A percentile compares a stretch with the other conserved stretches of the same genome.
Conservation (phyloP, 2,888 invertebrate species). For the Strigamia transsilvanica region DNA sequence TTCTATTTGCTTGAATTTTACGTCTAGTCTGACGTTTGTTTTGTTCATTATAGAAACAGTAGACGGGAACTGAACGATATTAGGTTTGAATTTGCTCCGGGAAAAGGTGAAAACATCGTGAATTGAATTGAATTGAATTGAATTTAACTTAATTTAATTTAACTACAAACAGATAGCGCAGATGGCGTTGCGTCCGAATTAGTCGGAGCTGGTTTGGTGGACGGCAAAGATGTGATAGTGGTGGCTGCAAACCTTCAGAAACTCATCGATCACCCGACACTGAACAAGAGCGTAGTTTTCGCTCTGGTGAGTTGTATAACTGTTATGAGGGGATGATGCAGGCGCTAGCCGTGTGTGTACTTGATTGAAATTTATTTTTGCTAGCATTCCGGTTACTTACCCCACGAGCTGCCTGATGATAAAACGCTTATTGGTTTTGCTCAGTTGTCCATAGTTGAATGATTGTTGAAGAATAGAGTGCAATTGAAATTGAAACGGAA, state of each 20-base stretch:
- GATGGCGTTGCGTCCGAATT: constrained; percentile 94
- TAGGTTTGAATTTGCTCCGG: constrained; percentile 92
- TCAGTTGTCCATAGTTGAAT: constrained; percentile 94
- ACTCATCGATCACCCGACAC: constrained; percentile 78
- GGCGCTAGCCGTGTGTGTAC: no score
- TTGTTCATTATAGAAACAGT: constrained; percentile 73
- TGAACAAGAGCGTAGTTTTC: constrained; percentile 75
- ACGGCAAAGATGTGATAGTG: constrained; percentile 87
- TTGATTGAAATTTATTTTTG: constrained; percentile 54
- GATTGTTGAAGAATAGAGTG: not conserved
- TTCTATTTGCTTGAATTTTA: not conserved
- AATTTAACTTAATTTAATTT: no score
- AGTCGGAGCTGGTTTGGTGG: constrained; percentile 90
- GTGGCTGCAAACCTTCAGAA: constrained; percentile 92
- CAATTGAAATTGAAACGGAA: not conserved
- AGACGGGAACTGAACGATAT: constrained; percentile 95
- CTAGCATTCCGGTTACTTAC: constrained; percentile 67
- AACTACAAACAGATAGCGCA: constrained; percentile 66
- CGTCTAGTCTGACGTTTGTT: no score
- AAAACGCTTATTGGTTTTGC: constrained; percentile 95
- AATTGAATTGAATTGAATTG: no score
- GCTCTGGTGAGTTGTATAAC: constrained; percentile 73
- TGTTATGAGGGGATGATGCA: no score
- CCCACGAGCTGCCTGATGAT: constrained; percentile 84
- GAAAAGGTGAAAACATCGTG: constrained; percentile 70